A percentile compares a stretch with the other conserved stretches of the same genome.
Conservation (phyloP, 1,140 invertebrate species). For the Paraescarpia echinospica region DNA sequence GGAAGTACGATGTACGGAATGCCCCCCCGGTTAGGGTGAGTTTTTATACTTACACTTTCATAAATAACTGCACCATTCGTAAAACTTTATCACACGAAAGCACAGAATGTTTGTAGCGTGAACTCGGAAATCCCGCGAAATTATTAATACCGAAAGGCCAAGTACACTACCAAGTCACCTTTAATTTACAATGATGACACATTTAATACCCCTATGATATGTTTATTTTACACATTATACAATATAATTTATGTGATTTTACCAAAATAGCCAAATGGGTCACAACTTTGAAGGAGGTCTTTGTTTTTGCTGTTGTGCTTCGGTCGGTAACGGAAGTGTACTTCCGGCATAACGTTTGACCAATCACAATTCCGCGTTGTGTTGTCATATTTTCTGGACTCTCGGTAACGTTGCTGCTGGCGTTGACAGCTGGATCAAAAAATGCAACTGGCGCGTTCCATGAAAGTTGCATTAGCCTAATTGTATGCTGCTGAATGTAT, state of each 20-base stretch:
- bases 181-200: neutral
- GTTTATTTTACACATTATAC: neutral
- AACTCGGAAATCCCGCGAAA: neutral
- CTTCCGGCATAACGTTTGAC: neutral
- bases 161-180: neutral
- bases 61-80: constrained; percentile 1
- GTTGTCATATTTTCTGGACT: neutral
- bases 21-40: neutral
- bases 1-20: neutral
- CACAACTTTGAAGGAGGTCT: neutral
- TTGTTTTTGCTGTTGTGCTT: neutral
- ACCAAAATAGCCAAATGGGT: neutral
- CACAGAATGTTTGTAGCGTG: neutral
- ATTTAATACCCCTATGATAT: neutral
- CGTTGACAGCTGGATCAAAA: neutral
- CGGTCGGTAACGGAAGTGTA: neutral
- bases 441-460: neutral
- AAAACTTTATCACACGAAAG: neutral
- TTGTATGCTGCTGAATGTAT: neutral
- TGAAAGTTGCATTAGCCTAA: neutral
- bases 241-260: neutral
- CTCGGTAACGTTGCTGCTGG: neutral
- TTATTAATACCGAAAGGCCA: neutral
- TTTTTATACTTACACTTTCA: neutral
- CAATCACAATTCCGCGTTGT: neutral